Evolutionary conservation across 2,888 invertebrate genomes (phyloP), one percentile per base, ranked within the genome.

Genomic region (Cheilosia pagana): DNA sequence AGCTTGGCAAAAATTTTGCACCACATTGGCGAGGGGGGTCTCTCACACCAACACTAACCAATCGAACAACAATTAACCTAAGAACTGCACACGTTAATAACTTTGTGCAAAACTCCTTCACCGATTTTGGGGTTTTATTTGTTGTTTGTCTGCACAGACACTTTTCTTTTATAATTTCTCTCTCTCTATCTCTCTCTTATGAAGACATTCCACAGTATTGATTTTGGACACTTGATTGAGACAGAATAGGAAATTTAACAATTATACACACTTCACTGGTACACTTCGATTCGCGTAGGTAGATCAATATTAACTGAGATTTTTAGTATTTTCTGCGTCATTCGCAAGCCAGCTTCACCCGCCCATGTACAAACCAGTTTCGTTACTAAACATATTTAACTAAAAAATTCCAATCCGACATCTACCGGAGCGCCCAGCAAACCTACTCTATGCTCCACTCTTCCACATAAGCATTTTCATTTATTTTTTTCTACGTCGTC

Each of bases 291-390:
- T 65, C 52, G 71, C 52, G 77, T 71, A 82, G 77, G 65, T 55
- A 35, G 71, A 82, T 43, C 31, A 77, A 65, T 72, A 55, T 62
- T 78, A 67, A 77, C 71, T 72, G 67, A 65, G 55, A 63, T 65
- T 55, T 50, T 59, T 45, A 45, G 43, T 77, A 77, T 77, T 77
- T 50, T 72, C 72, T 72, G 78, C 77, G 78, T 72, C 67, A 77
- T 82, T 78, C 82, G 67, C 78, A 72, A 78, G 41, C 21, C 62
- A 68, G 23, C 60, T 71, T 78, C 70, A 63, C 35, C 82, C 78
- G 78, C 78, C 72, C 82, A 78, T 78, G 71, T 78, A 78, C 67
- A 82, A 82, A 82, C 82, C 82, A 82, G 82, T 82, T 82, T 82
- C 78, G 72, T 72, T 78, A 82, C 82, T 82, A 82, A 82, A 82